Percentiles rank a stretch among this genome's conserved stretches.
phyloP scores from a whole-genome alignment of 1,140 invertebrate species.

The Anastrepha obliqua region DNA sequence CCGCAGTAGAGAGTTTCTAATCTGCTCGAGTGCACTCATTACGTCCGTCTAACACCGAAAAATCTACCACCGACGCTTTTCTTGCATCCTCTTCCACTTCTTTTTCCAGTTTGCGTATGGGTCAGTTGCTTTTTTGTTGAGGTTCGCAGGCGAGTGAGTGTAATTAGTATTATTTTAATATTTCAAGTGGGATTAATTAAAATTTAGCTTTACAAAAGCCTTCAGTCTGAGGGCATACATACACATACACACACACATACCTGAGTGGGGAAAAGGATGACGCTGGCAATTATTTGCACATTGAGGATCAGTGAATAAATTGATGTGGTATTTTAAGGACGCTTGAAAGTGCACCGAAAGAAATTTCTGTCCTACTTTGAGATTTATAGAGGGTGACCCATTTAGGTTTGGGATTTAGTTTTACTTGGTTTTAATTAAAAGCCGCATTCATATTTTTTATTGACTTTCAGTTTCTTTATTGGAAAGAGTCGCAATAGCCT shows the following conservation, averaged over 20 bases:
- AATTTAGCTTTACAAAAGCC: conserved; percentile 44
- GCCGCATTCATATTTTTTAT: no score
- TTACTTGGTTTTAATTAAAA: no score
- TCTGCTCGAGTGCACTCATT: conserved; percentile 44
- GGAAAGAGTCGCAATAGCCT: no score
- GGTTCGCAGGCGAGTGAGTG: conserved; percentile 36
- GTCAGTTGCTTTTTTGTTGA: conserved; percentile 31
- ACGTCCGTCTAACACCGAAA: conserved; percentile 11
- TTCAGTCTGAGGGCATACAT: neutral
- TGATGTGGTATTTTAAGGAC: conserved; percentile 35
- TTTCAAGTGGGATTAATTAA: conserved; percentile 55
- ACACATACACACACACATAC: neutral
- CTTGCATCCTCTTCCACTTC: conserved; percentile 6
- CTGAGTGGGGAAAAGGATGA: neutral
- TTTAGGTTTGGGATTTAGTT: no score
- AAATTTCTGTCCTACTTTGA: neutral
- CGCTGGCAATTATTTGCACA: conserved; percentile 40
- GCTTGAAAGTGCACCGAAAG: neutral
- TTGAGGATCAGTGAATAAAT: conserved; percentile 40
- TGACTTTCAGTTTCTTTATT: no score
- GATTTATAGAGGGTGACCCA: no score
- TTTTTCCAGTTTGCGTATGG: conserved; percentile 5
- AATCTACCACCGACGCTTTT: conserved; percentile 24
- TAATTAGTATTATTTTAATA: conserved; percentile 56
- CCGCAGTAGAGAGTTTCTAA: conserved; percentile 7